Evolutionary conservation across 2,888 invertebrate genomes (phyloP).

Genomic region (Allacma fusca): DNA sequence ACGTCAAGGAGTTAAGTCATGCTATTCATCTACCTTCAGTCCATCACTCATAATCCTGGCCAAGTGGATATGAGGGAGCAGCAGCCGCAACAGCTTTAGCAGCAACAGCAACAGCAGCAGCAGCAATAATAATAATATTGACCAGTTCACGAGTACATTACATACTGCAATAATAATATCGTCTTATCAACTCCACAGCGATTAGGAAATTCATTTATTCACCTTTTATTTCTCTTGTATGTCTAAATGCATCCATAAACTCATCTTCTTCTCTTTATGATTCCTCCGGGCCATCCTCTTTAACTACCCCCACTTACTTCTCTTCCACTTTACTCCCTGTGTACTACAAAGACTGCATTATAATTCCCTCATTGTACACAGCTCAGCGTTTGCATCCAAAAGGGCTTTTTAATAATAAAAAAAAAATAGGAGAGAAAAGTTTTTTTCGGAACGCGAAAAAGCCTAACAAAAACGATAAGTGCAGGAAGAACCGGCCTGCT

Average conservation of each 20-base stretch:
- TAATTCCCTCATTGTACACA: too few relatives aligned
- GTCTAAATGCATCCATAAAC: constrained; percentile 43
- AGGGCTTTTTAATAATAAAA: too few relatives aligned
- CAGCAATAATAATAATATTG: constrained; percentile 23
- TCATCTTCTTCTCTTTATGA: constrained; percentile 43
- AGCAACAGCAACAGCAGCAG: not conserved
- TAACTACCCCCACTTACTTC: constrained; percentile 25
- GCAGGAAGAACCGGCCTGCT: too few relatives aligned
- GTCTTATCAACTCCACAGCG: constrained; percentile 37
- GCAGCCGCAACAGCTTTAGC: not conserved
- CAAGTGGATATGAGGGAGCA: too few relatives aligned
- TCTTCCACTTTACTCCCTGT: not conserved
- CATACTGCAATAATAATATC: constrained; percentile 27
- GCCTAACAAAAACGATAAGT: too few relatives aligned
- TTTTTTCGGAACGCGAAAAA: too few relatives aligned
- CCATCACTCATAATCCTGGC: too few relatives aligned
- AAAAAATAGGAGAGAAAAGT: too few relatives aligned
- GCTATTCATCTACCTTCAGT: too few relatives aligned
- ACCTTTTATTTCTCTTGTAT: constrained; percentile 42
- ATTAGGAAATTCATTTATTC: constrained; percentile 43
- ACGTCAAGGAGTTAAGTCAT: too few relatives aligned
- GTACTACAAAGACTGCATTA: too few relatives aligned
- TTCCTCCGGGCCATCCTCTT: constrained; percentile 37
- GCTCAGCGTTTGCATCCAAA: too few relatives aligned
- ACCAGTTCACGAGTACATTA: constrained; percentile 6